phyloP scores from a whole-genome alignment of 2,797 vertebrate species.

The Hirundo rustica region DNA sequence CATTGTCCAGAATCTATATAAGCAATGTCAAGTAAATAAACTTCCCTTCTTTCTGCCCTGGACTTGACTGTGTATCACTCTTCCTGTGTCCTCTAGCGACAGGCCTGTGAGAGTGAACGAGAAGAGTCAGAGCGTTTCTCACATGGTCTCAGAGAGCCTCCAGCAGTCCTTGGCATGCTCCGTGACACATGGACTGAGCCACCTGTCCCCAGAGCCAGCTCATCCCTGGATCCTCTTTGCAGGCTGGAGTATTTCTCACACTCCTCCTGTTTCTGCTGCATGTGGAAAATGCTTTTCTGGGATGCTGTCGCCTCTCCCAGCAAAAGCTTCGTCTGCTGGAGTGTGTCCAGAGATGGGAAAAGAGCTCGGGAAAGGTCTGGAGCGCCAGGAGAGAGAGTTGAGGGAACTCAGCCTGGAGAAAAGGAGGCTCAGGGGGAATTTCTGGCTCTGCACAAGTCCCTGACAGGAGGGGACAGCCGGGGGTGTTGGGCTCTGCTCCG shows the following conservation, averaged over 20 bases:
- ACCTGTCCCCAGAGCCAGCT: not conserved
- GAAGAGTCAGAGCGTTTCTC: not conserved
- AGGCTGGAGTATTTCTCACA: not conserved
- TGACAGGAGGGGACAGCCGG: fast-evolving
- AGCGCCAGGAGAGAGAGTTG: not conserved
- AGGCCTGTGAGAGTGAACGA: not conserved
- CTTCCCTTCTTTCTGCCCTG: too few relatives aligned
- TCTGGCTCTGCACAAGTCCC: not conserved
- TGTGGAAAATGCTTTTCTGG: not conserved
- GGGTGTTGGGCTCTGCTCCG: not conserved
- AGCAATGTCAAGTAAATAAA: too few relatives aligned
- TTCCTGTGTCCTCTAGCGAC: too few relatives aligned
- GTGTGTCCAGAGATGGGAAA: not conserved
- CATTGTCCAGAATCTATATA: too few relatives aligned
- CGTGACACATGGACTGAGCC: not conserved
- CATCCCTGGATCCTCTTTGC: not conserved
- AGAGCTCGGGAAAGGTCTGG: not conserved
- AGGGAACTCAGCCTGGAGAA: not conserved
- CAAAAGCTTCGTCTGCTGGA: not conserved
- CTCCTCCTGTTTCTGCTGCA: not conserved
- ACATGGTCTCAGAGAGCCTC: not conserved
- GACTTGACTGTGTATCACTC: too few relatives aligned
- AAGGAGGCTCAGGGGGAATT: not conserved
- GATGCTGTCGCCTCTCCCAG: not conserved
- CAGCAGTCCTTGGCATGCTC: not conserved